Evolutionary conservation across 2,888 invertebrate genomes (phyloP), one percentile per base, ranked within the genome.

Genomic region (Lysandra bellargus): DNA sequence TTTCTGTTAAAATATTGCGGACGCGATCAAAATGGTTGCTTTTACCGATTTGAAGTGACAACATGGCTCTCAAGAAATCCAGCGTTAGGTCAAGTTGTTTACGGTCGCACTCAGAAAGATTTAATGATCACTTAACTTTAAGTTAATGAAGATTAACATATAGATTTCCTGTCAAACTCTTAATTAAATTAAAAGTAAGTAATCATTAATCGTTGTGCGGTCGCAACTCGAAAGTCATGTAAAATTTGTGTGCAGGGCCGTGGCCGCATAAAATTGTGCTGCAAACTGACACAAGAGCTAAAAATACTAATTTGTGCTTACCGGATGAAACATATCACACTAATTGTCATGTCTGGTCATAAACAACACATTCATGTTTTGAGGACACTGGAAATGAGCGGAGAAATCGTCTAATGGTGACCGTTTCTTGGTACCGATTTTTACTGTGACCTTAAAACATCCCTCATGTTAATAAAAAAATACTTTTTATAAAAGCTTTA

Each of bases 401-500:
- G 49, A 49, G 9, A 49, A 17, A 57, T 57, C 57, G 14, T 17
- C 57, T 17, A 57, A 57, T 57, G 57, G 57, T 57, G 4, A 3
- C 49, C 49, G 49, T 49, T 49, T 9, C 49, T 0, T 49, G 49
- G 49, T 49, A 9, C 9, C 49, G 49, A 49, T 49, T 49, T 49
- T 49, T 49, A 49, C 9, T 49, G 9, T 3, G 49, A 2, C 9
- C 49, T 9, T 49, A 49, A 33, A 33, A 44, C 2, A 49, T 49
- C 49, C 9, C 49, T 49, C 49, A 49, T 49, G 2, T 49, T 12
- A 86, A 88, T 83, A 82, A 85, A 83, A 84, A 79, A 81, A 81
- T 79, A 80, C 84, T 86, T 81, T 81, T 79, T 88, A 91, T 90
- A 90, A 88, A 93, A 93, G 92, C 93, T 92, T 92, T 93, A 92